Evolutionary conservation across 2,113 vertebrate genomes (phyloP), one percentile per base, ranked within the genome.

Genomic region (Morone saxatilis): DNA sequence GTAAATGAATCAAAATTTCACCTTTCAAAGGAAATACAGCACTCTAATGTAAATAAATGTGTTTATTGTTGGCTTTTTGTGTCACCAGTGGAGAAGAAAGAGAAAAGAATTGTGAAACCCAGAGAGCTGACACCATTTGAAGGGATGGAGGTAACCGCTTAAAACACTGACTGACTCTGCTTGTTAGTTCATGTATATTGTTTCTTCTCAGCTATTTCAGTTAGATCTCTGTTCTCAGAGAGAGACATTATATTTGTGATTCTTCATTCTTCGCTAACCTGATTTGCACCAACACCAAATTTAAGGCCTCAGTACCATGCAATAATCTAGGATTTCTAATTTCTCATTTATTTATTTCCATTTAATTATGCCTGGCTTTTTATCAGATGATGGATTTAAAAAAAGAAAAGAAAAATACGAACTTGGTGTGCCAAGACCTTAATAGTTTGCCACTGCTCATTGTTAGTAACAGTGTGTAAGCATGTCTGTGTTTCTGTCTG

Each of bases 111-210:
- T 9, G 96, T 90, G 73, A 99, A 97, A 78, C 98, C 97, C 36
- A 97, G 97, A 95, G 98, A 98, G 87, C 96, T 98, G 80, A 96
- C 98, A 53, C 97, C 97, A 0, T 99, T 99, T 95, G 98, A 99
- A 95, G 98, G 98, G 84, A 97, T 97, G 89, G 98, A 99, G 97
- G 98, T 99, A 96, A 95, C 76, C 7, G 1, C 40, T 53, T 1
- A 16, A 50, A 48, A 6, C 13, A 45, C 48, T n/a, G 17, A 41
- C 22, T 6, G 40, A 50, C 19, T 48, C 22, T 38, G 38, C 13
- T 5, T 53, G 31, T 40, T 36, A n/a, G 31, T 7, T 76, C 16
- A 9, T 53, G 36, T 12, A 1, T 50, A 13, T 16, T 78, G 19
- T 17, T 60, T 12, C 13, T 3, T 53, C 47, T 5, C 8, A 61